A percentile compares a stretch with the other conserved stretches of the same genome.
Conservation (phyloP, 2,113 vertebrate species). For the Bufo gargarizans region DNA sequence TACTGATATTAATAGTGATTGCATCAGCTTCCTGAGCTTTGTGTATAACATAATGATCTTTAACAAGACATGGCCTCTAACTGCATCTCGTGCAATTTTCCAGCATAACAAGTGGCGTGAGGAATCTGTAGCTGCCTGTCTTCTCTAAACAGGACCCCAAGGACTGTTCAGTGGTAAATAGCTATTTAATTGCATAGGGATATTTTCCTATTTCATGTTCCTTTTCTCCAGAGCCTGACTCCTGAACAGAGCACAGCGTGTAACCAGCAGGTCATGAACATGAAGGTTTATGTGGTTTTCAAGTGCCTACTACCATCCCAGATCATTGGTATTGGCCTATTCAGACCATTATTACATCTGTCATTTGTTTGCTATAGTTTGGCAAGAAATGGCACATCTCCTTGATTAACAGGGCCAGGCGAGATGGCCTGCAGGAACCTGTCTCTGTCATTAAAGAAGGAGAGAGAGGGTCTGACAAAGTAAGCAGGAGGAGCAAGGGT, state of each 20-base stretch:
- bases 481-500: too few relatives aligned
- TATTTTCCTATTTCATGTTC: conserved; percentile 21
- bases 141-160: conserved; percentile 9
- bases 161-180: conserved; percentile 9
- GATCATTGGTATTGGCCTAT: too few relatives aligned
- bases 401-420: too few relatives aligned
- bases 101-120: background rate
- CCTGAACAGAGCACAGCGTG: background rate
- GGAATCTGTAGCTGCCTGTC: background rate
- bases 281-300: background rate
- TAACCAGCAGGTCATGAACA: background rate
- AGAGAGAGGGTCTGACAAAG: too few relatives aligned
- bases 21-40: background rate
- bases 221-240: background rate
- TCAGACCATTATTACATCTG: too few relatives aligned
- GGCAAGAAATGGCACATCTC: too few relatives aligned
- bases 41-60: background rate
- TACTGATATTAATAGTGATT: background rate
- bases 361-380: too few relatives aligned
- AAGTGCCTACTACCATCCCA: too few relatives aligned
- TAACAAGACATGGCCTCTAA: background rate
- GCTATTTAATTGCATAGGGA: conserved; percentile 27
- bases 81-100: background rate
- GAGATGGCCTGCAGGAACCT: too few relatives aligned
- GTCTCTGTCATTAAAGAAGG: too few relatives aligned